These are phyloP conservation scores for Latheticus oryzae DNA, from an alignment of 2,888 invertebrate genomes.

Conservation along the genomic window DNA sequence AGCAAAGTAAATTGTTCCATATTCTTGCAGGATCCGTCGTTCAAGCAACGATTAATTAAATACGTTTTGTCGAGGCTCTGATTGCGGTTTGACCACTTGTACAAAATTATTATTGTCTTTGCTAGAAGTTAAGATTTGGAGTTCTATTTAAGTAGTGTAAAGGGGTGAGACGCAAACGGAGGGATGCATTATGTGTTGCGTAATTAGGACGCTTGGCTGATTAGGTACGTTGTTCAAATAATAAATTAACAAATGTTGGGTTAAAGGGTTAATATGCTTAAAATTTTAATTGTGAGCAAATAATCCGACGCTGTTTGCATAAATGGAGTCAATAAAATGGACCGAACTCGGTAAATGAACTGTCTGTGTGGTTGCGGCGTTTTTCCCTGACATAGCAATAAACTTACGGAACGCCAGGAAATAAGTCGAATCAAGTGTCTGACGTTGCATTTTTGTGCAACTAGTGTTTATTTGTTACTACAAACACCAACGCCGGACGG, in stretches of 20 bases:
- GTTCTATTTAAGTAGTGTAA: not conserved
- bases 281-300: constrained; percentile 68
- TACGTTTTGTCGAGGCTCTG: constrained; percentile 13
- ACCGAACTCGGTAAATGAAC: constrained; percentile 55
- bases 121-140: too few species aligned
- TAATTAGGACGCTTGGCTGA: constrained; percentile 51
- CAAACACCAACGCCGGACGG: constrained; percentile 15
- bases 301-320: constrained; percentile 58
- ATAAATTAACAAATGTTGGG: constrained; percentile 60
- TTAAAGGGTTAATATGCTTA: constrained; percentile 66
- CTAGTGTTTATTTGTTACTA: constrained; percentile 54
- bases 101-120: too few species aligned
- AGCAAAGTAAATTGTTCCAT: constrained; percentile 20
- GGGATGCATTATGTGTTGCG: constrained; percentile 45
- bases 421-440: constrained; percentile 53
- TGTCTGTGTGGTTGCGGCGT: constrained; percentile 43
- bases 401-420: constrained; percentile 60
- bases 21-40: constrained; percentile 22
- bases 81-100: not conserved
- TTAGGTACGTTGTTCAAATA: constrained; percentile 56
- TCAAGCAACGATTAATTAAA: constrained; percentile 23
- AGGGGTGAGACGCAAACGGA: constrained; percentile 6
- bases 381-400: constrained; percentile 55
- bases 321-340: constrained; percentile 56
- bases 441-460: constrained; percentile 56